Evolutionary conservation across 1,140 invertebrate species (phyloP), one percentile per base, ranked within the genome.

Genomic region (Augochlora pura): DNA sequence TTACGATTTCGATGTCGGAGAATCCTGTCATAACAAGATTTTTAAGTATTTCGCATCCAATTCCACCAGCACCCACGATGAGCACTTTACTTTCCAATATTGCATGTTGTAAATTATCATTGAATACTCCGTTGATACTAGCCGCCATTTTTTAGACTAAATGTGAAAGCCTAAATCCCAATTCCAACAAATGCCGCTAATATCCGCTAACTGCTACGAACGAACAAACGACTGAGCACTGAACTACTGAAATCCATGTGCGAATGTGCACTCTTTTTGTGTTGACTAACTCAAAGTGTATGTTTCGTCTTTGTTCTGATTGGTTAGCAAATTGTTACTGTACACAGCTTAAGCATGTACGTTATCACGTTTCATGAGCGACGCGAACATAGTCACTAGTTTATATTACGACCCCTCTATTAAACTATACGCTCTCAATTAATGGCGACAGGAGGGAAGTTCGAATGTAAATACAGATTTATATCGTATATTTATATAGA

Each of bases 41-140:
- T 93, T 99, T 99, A 21, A 99, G 93, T 75, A 99, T 95, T 93
- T 99, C 99, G 94, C 99, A 99, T 80, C 99, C 99, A 86, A 99
- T 99, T 67, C 99, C 99, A 86, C 99, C 99, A 84, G 99, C 99
- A 77, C 99, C 99, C 57, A 99, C 98, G 16, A 99, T 96, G 39
- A 99, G 94, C 32, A 98, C 89, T 92, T 95, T 95, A n/a, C 93
- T 93, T 6, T 91, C 76, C 54, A 85, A 76, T 76, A 94, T 90
- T 2, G 90, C 85, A 83, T 92, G 87, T 84, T 92, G 94, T 76
- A 96, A 88, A 87, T 94, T 93, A 42, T 93, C 91, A 65, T 94
- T 93, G 77, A 96, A 94, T 77, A 96, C 94, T 78, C 95, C 95
- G 54, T 94, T 91, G 63, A 96, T 93, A 75, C 92, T 90, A 27